These are phyloP conservation scores for Tursiops truncatus DNA, from an alignment of 2,113 vertebrate species.

Conservation along the genomic window DNA sequence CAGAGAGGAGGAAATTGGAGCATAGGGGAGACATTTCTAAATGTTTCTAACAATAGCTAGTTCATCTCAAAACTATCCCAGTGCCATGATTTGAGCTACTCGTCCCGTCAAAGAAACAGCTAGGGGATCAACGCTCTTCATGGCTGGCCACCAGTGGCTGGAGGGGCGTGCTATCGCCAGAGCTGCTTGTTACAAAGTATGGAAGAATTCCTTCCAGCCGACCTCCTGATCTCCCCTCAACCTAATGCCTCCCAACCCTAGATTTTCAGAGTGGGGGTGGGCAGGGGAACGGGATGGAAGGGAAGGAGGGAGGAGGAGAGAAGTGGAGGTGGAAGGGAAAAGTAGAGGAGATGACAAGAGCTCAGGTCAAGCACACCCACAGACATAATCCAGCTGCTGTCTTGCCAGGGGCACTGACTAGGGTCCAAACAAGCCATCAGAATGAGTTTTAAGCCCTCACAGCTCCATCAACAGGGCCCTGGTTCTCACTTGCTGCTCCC, in stretches of 20 bases:
- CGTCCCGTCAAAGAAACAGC: not conserved
- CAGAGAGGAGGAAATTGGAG: not conserved
- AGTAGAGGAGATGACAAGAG: not conserved
- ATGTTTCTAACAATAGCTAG: conserved; percentile 48
- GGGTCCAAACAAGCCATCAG: not conserved
- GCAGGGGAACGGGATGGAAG: not conserved
- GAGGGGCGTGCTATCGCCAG: not conserved
- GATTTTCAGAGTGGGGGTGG: not conserved
- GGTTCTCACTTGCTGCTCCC: not conserved
- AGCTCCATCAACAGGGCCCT: not conserved
- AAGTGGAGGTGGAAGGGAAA: not conserved
- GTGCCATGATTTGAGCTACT: not conserved
- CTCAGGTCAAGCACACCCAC: fast-evolving
- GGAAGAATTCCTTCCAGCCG: not conserved
- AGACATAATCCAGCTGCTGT: not conserved
- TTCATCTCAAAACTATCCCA: not conserved
- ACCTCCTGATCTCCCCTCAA: not conserved
- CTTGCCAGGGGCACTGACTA: not conserved
- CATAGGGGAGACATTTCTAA: conserved; percentile 8
- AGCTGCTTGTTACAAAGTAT: not conserved
- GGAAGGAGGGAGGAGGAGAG: not conserved
- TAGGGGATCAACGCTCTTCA: not conserved
- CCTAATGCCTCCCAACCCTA: not conserved
- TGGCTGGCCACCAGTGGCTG: not conserved
- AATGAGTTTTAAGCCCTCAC: not conserved